Evolutionary conservation across 53 echinoderm and acorn worm genomes (phyloP), one percentile per base, ranked within the genome.

Genomic region (Arbacia lixula): DNA sequence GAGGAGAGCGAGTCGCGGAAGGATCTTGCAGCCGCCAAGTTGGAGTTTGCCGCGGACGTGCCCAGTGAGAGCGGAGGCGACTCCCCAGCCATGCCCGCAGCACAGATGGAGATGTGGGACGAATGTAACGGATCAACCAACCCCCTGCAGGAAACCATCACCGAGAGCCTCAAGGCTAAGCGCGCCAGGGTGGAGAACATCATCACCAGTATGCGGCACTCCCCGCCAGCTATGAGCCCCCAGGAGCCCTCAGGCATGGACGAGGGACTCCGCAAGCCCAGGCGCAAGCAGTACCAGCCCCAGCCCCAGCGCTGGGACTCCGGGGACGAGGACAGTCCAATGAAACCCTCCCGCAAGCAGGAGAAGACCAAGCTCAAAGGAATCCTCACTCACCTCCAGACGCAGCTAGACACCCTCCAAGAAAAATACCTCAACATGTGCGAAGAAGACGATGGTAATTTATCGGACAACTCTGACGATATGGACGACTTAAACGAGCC

Each of bases 171-270:
- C 24, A 88, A 91, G 71, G 98, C 98, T 16, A 98, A 98, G 76
- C 87, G 92, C 35, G 98, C 98, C 12, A 85, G 98, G 40, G 98
- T 98, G 8, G 98, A 98, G 54, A 98, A 98, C 87, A 94, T 98
- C 71, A 92, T 98, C 83, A 94, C 92, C 52, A 92, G 92, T 41
- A 98, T 98, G 98, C 89, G 92, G 66, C 87, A 92, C 32, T 92
- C 92, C 4, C 66, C 89, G 29, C 85, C 75, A 60, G 87, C 85
- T 62, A 85, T 60, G 66, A 75, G 81, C 63, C 62, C 24, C 37
- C 72, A 60, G 4, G 81, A 68, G 12, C 42, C 87, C 11, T 77
- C 87, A 29, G 86, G 90, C 8, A 43, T 86, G 42, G 90, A 90
- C 12, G 78, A 79, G 37, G 78, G 84, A 34, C 69, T 72, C 17